Evolutionary conservation across 2,797 vertebrate genomes (phyloP).

Genomic region (Sparus aurata): DNA sequence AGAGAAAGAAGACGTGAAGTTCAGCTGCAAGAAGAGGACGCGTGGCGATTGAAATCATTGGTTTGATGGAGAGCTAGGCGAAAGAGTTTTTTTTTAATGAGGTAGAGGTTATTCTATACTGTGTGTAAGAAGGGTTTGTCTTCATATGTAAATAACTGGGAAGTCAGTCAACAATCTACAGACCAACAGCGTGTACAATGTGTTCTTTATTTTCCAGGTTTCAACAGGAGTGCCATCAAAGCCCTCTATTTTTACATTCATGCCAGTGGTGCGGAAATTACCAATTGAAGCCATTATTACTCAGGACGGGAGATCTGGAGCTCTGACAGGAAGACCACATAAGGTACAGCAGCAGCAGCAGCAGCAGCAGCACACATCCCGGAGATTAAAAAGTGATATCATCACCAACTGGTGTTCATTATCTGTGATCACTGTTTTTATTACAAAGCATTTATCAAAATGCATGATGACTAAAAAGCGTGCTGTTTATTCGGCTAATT

Average conservation of each 20-base stretch:
- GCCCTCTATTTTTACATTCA: slow-evolving; percentile 87
- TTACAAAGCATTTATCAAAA: not conserved
- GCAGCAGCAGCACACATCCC: slow-evolving; percentile 18
- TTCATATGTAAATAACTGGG: not conserved
- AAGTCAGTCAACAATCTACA: too few species aligned
- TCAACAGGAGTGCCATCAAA: slow-evolving; percentile 79
- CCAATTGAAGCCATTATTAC: slow-evolving; percentile 80
- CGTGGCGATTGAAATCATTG: not conserved
- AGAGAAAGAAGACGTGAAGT: slow-evolving; percentile 15
- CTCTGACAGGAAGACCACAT: slow-evolving; percentile 36
- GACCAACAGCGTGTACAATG: not conserved
- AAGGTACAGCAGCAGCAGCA: slow-evolving; percentile 67
- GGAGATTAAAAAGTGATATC: not conserved
- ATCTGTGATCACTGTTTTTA: not conserved
- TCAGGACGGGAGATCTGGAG: slow-evolving; percentile 36
- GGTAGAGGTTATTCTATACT: not conserved
- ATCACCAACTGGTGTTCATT: not conserved
- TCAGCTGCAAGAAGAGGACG: not conserved
- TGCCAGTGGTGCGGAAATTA: slow-evolving; percentile 87
- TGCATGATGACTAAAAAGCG: not conserved
- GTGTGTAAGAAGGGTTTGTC: not conserved
- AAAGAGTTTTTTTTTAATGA: not conserved
- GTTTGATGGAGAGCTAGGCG: not conserved
- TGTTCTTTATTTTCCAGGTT: slow-evolving; percentile 80
- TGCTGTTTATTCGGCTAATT: not conserved